Evolutionary conservation across 2,888 invertebrate species (phyloP).

Genomic region (Eupeodes luniger): DNA sequence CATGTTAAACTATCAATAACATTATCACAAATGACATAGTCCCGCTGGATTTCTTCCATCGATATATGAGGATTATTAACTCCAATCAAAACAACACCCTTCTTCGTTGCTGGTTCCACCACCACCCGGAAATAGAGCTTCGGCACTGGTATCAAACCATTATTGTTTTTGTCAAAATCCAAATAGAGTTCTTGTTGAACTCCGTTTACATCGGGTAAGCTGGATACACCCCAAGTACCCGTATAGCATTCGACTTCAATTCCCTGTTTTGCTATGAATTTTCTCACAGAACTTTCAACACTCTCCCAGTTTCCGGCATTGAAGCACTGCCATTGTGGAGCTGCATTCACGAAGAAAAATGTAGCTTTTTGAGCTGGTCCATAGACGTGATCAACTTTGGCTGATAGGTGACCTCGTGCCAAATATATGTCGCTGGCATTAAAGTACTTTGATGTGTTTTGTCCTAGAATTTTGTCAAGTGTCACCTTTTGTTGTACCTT

Average conservation of each 20-base stretch:
- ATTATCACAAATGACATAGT: slow-evolving; percentile 80
- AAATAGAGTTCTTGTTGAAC: slow-evolving; percentile 81
- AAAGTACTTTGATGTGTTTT: slow-evolving; percentile 79
- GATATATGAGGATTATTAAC: slow-evolving; percentile 82
- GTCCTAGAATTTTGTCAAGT: slow-evolving; percentile 81
- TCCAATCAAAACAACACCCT: slow-evolving; percentile 86
- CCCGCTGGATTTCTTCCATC: slow-evolving; percentile 77
- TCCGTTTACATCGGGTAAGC: slow-evolving; percentile 84
- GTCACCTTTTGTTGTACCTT: slow-evolving; percentile 81
- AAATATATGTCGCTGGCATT: slow-evolving; percentile 80
- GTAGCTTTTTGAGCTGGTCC: slow-evolving; percentile 85
- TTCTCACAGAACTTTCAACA: slow-evolving; percentile 85
- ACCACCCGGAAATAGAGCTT: slow-evolving; percentile 86
- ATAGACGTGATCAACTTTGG: slow-evolving; percentile 85
- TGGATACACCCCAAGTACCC: slow-evolving; percentile 86
- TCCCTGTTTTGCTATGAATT: slow-evolving; percentile 81
- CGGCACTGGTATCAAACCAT: slow-evolving; percentile 85
- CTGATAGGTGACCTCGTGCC: slow-evolving; percentile 85
- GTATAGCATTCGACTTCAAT: slow-evolving; percentile 85
- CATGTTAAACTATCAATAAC: slow-evolving; percentile 79
- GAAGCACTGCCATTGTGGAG: slow-evolving; percentile 86
- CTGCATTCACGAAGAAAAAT: slow-evolving; percentile 85
- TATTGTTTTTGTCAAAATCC: slow-evolving; percentile 80
- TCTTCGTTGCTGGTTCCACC: slow-evolving; percentile 82
- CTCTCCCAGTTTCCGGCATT: slow-evolving; percentile 86